Conservation (phyloP, 2,113 vertebrate genomes). For the Salvator merianae region DNA sequence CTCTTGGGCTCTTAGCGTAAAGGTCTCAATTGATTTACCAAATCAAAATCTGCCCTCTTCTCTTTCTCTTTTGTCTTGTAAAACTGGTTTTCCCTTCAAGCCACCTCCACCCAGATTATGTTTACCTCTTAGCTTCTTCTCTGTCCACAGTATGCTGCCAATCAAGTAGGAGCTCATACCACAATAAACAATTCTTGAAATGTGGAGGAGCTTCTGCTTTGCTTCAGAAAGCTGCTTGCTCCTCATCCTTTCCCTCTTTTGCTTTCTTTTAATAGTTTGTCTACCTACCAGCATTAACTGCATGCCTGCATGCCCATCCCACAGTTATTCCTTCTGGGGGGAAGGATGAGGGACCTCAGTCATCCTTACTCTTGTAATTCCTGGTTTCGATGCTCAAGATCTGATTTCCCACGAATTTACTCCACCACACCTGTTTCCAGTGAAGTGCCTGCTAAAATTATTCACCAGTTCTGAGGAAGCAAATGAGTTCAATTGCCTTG, state of each 20-base stretch:
- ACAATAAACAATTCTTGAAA: background rate
- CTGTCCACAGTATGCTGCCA: background rate
- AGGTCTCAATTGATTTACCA: background rate
- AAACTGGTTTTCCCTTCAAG: slow-evolving; percentile 18
- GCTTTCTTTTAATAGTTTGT: background rate
- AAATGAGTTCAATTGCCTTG: too few relatives aligned
- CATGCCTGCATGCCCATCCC: background rate
- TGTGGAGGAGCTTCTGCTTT: background rate
- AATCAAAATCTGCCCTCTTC: background rate
- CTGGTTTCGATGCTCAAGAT: background rate
- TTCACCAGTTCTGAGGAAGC: too few relatives aligned
- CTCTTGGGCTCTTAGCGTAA: background rate
- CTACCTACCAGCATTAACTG: background rate
- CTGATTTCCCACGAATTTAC: background rate
- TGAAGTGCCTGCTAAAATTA: background rate
- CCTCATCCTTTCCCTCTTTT: background rate
- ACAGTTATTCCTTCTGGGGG: background rate
- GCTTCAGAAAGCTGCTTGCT: background rate
- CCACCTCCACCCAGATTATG: slow-evolving; percentile 3
- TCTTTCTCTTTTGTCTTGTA: slow-evolving; percentile 7
- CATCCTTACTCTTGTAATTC: too few relatives aligned
- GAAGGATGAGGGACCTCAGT: background rate
- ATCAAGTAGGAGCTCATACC: background rate
- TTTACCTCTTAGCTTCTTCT: background rate
- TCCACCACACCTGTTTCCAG: too few relatives aligned